Percentiles rank a stretch among this genome's conserved stretches.
phyloP scores from a whole-genome alignment of 2,113 vertebrate genomes.

The Corvus moneduloides region DNA sequence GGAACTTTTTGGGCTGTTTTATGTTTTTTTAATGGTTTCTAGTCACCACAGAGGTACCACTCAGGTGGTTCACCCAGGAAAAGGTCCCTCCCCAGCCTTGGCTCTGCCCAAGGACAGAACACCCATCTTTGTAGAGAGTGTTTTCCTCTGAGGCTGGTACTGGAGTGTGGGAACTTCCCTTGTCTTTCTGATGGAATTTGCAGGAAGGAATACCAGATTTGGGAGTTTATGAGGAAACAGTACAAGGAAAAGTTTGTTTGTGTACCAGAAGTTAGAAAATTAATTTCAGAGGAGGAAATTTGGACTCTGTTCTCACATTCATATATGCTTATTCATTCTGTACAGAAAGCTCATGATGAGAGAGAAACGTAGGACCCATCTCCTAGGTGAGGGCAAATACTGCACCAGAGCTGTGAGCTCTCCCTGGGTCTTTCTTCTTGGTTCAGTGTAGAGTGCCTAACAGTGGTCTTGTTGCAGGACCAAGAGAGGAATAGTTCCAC shows the following conservation, averaged over 20 bases:
- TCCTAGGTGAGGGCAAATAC: not conserved
- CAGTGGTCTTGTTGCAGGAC: not conserved
- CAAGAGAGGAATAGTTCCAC: not conserved
- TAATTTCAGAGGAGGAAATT: not conserved
- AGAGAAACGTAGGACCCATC: not conserved
- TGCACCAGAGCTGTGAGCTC: not conserved
- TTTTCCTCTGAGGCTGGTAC: not conserved
- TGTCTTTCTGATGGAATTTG: not conserved
- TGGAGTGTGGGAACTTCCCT: not conserved
- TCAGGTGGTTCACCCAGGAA: not conserved
- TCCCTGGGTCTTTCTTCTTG: not conserved
- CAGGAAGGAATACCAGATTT: not conserved
- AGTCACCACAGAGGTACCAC: not conserved
- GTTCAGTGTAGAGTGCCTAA: not conserved
- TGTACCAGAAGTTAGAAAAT: not conserved
- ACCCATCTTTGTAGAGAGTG: not conserved
- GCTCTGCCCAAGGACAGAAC: not conserved
- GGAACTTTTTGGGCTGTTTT: not conserved
- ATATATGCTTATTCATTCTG: not conserved
- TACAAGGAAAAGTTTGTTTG: not conserved
- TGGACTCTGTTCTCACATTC: not conserved
- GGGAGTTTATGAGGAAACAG: not conserved
- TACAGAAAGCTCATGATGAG: not conserved
- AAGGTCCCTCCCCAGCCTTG: not conserved
- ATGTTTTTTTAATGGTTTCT: not conserved